Percentiles rank a stretch among this genome's conserved stretches.
phyloP scores from a whole-genome alignment of 2,113 vertebrate genomes.

The Centropristis striata region DNA sequence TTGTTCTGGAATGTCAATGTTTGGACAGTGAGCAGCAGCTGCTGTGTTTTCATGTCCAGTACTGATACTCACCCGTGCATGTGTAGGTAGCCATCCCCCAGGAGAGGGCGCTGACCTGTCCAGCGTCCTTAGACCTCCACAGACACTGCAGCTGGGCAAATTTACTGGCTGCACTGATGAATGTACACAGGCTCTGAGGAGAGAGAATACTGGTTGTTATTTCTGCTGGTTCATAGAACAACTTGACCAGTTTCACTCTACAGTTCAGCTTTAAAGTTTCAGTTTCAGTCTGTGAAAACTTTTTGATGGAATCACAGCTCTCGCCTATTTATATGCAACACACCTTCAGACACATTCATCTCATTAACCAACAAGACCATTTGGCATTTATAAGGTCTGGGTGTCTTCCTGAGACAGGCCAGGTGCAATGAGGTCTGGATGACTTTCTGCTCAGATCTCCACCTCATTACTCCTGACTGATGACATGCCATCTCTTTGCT shows the following conservation, averaged over 20 bases:
- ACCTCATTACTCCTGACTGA: slow-evolving; percentile 58
- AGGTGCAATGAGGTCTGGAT: slow-evolving; percentile 34
- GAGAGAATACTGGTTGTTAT: background rate
- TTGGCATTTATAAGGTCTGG: slow-evolving; percentile 29
- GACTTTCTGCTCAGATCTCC: slow-evolving; percentile 28
- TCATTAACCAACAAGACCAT: slow-evolving; percentile 21
- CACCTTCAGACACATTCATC: slow-evolving; percentile 18
- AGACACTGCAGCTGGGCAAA: slow-evolving; percentile 91
- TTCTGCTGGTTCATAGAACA: background rate
- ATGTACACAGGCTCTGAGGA: slow-evolving; percentile 89
- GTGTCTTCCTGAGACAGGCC: background rate
- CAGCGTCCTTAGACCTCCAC: slow-evolving; percentile 89
- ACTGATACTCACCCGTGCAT: slow-evolving; percentile 86
- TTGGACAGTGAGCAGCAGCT: too few species aligned
- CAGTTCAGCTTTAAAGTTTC: background rate
- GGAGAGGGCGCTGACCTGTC: slow-evolving; percentile 89
- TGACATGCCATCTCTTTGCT: slow-evolving; percentile 38
- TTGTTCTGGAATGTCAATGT: background rate
- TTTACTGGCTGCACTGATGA: slow-evolving; percentile 93
- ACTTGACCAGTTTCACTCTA: background rate
- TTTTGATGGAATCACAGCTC: slow-evolving; percentile 2
- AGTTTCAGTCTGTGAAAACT: background rate
- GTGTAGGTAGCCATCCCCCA: slow-evolving; percentile 92
- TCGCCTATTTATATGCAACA: slow-evolving; percentile 30
- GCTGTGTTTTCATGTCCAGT: background rate